Percentiles rank a stretch among this genome's conserved stretches.
phyloP scores from a whole-genome alignment of 2,797 vertebrate genomes.

The Tangara arthus region DNA sequence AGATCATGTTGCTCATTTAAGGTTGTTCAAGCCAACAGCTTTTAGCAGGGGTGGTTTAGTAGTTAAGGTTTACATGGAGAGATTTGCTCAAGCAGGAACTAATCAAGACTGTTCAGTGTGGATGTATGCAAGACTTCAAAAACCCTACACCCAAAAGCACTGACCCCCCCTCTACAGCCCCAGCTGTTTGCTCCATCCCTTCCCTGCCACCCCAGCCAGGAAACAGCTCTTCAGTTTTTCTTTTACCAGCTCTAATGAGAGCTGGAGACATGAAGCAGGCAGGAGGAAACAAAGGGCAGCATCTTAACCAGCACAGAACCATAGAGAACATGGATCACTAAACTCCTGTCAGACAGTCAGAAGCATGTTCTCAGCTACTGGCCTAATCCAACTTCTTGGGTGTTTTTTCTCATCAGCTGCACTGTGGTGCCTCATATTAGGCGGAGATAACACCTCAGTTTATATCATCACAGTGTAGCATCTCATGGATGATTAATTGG shows the following conservation, averaged over 20 bases:
- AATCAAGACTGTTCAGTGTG: background rate
- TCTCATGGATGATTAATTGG: background rate
- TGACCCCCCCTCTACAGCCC: background rate
- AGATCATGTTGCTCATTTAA: background rate
- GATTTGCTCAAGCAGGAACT: background rate
- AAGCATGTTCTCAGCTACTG: background rate
- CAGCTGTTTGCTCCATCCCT: background rate
- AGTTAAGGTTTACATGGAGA: background rate
- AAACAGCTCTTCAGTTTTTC: background rate
- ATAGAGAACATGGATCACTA: background rate
- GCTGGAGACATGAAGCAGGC: background rate
- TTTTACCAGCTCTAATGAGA: background rate
- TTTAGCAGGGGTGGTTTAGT: background rate
- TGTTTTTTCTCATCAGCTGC: background rate
- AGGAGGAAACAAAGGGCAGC: background rate
- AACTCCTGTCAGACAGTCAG: background rate
- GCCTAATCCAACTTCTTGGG: background rate
- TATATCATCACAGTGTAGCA: background rate
- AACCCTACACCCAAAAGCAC: background rate
- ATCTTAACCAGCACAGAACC: background rate
- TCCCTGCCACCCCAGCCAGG: background rate
- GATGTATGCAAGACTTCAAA: background rate
- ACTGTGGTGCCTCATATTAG: background rate
- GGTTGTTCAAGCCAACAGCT: background rate
- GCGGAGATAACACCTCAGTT: background rate